Evolutionary conservation across 2,113 vertebrate genomes (phyloP), one percentile per base, ranked within the genome.

Genomic region (Barnardius zonarius): DNA sequence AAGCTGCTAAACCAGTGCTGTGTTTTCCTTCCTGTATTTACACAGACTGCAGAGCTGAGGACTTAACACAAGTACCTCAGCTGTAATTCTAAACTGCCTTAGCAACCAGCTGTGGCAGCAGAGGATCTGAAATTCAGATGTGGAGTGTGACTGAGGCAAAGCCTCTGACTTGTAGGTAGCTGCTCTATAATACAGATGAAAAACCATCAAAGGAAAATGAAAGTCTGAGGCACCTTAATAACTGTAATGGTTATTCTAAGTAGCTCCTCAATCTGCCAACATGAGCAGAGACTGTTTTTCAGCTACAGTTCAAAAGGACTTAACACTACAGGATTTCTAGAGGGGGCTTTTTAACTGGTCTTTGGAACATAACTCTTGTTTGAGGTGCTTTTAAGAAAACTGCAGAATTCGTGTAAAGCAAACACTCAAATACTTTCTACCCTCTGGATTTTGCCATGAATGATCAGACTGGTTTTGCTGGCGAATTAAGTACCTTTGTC

Each of bases 41-140:
- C 55, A 28, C 37, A 37, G 76, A 6, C 48, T 51, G 75, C 44
- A 22, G 68, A 67, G 84, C 44, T 51, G 59, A 61, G 88, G 66
- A 12, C 73, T 66, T 41, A 13, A 28, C 30, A 48, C 1, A 0
- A 27, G 54, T 13, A 7, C 31, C 68, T 25, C 19, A 35, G 48
- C 85, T 91, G 96, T 92, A 88, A 88, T 68, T 86, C 75, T 74
- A 17, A 90, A 48, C 88, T 83, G 88, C 63, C 59, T 37, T 62
- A 77, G 93, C 37, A 67, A 80, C 59, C 85, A 83, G 46, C 85
- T 64, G 66, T 69, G 84, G 70, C 76, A 52, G 66, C 31, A 35
- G 35, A 66, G 72, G 44, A 39, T 59, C 49, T 63, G 75, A 51
- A 75, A 70, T 51, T 63, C n/a, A 3, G 14, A 7, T 62, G 57